These are phyloP conservation scores for Gastracanthus pulcherrimus DNA, from an alignment of 2,888 invertebrate species.

Conservation along the genomic window DNA sequence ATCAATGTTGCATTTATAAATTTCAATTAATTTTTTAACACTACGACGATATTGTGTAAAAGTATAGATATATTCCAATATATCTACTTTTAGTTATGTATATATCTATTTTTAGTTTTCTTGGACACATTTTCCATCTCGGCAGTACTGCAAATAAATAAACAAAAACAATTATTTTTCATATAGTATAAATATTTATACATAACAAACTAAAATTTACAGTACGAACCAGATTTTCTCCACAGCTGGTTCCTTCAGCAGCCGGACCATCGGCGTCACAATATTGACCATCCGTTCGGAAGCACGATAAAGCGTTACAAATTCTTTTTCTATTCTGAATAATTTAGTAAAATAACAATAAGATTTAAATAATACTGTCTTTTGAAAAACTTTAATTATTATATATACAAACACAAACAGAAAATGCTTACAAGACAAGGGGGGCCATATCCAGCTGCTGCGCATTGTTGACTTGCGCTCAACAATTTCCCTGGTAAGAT, in stretches of 20 bases:
- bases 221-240: neutral
- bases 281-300: neutral
- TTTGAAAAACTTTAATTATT: neutral
- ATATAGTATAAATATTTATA: neutral
- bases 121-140: neutral
- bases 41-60: no score
- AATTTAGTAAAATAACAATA: neutral
- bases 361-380: no score
- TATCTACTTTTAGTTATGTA: no score
- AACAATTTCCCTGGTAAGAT: neutral
- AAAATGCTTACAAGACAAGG: neutral
- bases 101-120: no score
- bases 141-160: neutral
- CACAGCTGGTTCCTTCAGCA: neutral
- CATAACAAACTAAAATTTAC: neutral
- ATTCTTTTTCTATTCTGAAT: neutral
- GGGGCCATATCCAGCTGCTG: neutral
- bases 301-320: neutral
- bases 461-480: neutral
- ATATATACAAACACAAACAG: no score
- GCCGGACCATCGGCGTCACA: neutral
- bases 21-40: no score
- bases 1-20: neutral
- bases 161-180: neutral
- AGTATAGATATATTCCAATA: no score